Evolutionary conservation across 2,113 vertebrate species (phyloP).

Genomic region (Anseranas semipalmata): DNA sequence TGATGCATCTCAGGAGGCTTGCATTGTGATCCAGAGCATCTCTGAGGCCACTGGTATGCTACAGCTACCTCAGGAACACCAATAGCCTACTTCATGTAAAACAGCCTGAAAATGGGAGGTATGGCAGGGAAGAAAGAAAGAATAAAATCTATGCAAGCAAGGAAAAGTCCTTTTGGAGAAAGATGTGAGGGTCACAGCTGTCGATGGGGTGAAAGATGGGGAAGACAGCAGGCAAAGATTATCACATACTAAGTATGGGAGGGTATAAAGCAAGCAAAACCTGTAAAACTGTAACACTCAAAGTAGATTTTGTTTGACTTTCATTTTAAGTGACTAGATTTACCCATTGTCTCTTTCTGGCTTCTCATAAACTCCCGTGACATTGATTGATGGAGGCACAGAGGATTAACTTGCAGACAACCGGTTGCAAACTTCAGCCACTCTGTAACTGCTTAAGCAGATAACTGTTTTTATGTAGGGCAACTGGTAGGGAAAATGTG

Average conservation of each 20-base stretch:
- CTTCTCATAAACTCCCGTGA: neutral
- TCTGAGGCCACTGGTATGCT: neutral
- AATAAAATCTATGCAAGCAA: neutral
- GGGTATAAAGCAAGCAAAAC: neutral
- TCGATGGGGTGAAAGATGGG: neutral
- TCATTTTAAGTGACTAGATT: slow-evolving; percentile 15
- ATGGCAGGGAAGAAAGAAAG: neutral
- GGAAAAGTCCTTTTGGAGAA: neutral
- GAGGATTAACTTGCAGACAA: slow-evolving; percentile 55
- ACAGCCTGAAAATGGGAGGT: neutral
- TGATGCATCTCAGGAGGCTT: neutral
- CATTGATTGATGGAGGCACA: neutral
- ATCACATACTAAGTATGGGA: neutral
- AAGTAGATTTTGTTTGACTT: neutral
- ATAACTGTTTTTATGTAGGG: slow-evolving; percentile 43
- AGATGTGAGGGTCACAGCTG: neutral
- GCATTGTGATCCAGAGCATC: neutral
- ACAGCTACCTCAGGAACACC: neutral
- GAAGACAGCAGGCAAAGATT: neutral
- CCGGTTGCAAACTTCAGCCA: neutral
- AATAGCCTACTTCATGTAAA: neutral
- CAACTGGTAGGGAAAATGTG: slow-evolving; percentile 27
- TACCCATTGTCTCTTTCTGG: neutral
- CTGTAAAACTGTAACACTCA: neutral
- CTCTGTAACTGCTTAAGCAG: neutral